These are phyloP conservation scores for Bagarius yarrelli DNA, from an alignment of 2,113 vertebrate genomes.

Conservation along the genomic window DNA sequence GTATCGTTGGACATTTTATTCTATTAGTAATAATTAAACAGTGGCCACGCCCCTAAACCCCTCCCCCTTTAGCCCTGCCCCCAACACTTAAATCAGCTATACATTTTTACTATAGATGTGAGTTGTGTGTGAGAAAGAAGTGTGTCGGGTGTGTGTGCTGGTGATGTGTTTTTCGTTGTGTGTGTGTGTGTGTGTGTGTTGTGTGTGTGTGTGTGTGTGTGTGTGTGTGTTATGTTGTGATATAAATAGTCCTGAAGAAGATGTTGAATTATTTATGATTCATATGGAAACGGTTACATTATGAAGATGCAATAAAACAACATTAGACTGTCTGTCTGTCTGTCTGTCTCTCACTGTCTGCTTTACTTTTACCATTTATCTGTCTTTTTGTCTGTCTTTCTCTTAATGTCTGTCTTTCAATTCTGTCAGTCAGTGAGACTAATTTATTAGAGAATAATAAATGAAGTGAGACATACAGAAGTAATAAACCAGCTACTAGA, in stretches of 20 bases:
- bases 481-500: no score
- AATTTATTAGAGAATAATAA: no score
- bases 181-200: neutral
- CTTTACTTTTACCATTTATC: no score
- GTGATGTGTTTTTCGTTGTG: neutral
- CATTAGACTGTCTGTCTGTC: neutral
- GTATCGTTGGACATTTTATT: no score
- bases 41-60: neutral
- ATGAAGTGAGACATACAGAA: no score
- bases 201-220: neutral
- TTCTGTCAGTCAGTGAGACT: no score
- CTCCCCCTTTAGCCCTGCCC: neutral
- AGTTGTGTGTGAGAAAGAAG: neutral
- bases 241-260: constrained; percentile 1
- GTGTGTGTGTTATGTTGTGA: neutral
- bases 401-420: neutral
- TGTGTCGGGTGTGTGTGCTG: neutral
- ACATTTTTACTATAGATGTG: neutral
- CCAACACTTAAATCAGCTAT: neutral
- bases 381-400: no score
- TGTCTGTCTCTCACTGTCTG: neutral
- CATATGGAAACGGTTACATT: neutral
- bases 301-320: neutral
- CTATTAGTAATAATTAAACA: neutral
- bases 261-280: neutral